Percentiles rank a stretch among this genome's conserved stretches.
phyloP scores from a whole-genome alignment of 1,140 invertebrate genomes.

The Drosophila punjabiensis region DNA sequence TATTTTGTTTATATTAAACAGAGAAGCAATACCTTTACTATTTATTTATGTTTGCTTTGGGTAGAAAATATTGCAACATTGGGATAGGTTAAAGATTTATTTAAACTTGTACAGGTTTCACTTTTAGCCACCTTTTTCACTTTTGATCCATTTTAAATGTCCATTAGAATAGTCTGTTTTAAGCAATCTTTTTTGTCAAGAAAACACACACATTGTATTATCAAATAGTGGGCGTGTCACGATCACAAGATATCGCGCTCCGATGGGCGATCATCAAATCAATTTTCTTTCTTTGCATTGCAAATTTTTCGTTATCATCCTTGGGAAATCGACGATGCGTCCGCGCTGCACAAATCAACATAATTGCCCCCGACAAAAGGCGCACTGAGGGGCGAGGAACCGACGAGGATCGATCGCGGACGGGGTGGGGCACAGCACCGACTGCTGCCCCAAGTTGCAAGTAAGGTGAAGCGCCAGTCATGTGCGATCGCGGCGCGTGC shows the following conservation, averaged over 20 bases:
- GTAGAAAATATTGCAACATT: slow-evolving; percentile 36
- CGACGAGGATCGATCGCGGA: slow-evolving; percentile 1
- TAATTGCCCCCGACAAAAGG: slow-evolving; percentile 69
- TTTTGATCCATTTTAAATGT: not conserved
- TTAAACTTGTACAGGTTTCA: slow-evolving; percentile 1
- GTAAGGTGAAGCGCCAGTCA: slow-evolving; percentile 72
- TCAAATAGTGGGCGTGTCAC: slow-evolving; percentile 71
- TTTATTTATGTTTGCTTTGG: not conserved
- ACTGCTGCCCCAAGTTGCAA: slow-evolving; percentile 34
- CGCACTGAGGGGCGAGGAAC: slow-evolving; percentile 18
- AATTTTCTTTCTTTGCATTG: slow-evolving; percentile 82
- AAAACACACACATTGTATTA: slow-evolving; percentile 45
- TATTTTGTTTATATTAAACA: not conserved
- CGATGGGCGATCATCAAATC: slow-evolving; percentile 73
- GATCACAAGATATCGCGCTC: slow-evolving; percentile 39
- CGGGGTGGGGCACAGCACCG: slow-evolving; percentile 15
- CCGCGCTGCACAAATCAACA: slow-evolving; percentile 77
- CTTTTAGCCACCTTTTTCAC: slow-evolving; percentile 33
- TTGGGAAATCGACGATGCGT: slow-evolving; percentile 48
- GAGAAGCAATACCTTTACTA: not conserved
- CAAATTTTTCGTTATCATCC: slow-evolving; percentile 75
- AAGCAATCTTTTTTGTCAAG: slow-evolving; percentile 25
- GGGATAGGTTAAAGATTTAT: not conserved
- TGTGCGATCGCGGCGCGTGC: slow-evolving; percentile 75
- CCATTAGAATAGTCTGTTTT: too few relatives aligned